Evolutionary conservation across 1,140 invertebrate species (phyloP), one percentile per base, ranked within the genome.

Genomic region (Cotesia vestalis): DNA sequence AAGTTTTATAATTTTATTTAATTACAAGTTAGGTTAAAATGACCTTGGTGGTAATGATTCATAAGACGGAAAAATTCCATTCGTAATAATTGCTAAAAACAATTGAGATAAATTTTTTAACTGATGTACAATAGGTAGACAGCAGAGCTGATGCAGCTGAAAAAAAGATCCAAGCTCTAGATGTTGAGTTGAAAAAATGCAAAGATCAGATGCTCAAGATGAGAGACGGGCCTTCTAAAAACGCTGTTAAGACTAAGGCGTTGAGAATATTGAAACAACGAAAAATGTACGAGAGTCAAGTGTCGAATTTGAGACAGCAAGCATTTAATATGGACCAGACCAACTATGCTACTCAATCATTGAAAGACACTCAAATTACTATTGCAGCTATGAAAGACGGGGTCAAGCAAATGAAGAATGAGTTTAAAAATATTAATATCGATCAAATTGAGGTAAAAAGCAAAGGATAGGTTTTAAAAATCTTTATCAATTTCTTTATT

Each of bases 271-370:
- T 99, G 5, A 99, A 99, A 84, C 98, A 99, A 85, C 96, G 96
- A 80, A 98, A 98, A 90, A 95, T 96, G 95, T 98, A 98, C 88
- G 98, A 99, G 86, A 90, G 92, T 69, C 98, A 99, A 87, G 88
- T 94, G 2, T 96, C 98, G 70, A 97, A 96, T 86, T 88, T 99
- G 36, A 88, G 93, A 73, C 93, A 97, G 71, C 98, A 99, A 81
- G 95, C 96, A 0, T 99, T 99, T 82, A 99, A 99, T 82, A 98
- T 99, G 95, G 98, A 99, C 86, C 98, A 99, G 88, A 94, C 97
- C n/a, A 99, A 99, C 86, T 99, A 96, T 88, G 95, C 97, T 0
- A 96, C 97, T 66, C 98, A 99, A 87, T 95, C 96, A 0, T 87
- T 99, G n/a, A 99, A 99, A 86, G 98, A 99, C 82, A 99, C 98